Conservation (phyloP, 2,113 vertebrate genomes). For the Otis tarda region DNA sequence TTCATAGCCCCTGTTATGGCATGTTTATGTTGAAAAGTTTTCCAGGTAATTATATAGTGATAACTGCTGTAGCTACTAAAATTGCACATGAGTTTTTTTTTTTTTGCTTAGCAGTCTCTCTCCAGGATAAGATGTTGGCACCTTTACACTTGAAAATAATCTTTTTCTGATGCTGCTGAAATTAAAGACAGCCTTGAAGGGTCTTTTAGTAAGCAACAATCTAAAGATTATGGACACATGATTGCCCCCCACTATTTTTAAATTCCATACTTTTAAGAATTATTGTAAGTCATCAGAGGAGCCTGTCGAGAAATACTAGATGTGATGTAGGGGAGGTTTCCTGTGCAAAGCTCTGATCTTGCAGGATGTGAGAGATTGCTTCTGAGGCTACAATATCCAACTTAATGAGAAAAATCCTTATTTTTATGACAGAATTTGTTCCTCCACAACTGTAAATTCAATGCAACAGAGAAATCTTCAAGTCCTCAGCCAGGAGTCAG, state of each 20-base stretch:
- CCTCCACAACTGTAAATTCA: not conserved
- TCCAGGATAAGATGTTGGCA: not conserved
- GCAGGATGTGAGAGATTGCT: not conserved
- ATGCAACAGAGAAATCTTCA: not conserved
- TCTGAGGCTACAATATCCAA: not conserved
- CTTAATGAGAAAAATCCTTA: not conserved
- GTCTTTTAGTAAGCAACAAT: not conserved
- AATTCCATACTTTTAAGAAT: not conserved
- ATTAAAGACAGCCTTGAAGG: not conserved
- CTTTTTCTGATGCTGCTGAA: not conserved
- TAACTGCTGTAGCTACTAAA: not conserved
- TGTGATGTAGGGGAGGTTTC: not conserved
- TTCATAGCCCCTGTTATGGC: not conserved
- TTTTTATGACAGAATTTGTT: not conserved
- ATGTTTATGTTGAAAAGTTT: not conserved
- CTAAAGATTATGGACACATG: not conserved
- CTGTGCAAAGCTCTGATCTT: not conserved
- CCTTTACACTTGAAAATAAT: not conserved
- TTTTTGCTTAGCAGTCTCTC: not conserved
- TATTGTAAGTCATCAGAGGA: not conserved
- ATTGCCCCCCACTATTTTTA: not conserved
- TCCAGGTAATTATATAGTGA: not conserved
- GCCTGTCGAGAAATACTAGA: not conserved
- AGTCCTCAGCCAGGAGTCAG: not conserved
- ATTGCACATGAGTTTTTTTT: not conserved